Evolutionary conservation across 2,797 vertebrate species (phyloP).

Genomic region (Enteromius unitaeniatus): DNA sequence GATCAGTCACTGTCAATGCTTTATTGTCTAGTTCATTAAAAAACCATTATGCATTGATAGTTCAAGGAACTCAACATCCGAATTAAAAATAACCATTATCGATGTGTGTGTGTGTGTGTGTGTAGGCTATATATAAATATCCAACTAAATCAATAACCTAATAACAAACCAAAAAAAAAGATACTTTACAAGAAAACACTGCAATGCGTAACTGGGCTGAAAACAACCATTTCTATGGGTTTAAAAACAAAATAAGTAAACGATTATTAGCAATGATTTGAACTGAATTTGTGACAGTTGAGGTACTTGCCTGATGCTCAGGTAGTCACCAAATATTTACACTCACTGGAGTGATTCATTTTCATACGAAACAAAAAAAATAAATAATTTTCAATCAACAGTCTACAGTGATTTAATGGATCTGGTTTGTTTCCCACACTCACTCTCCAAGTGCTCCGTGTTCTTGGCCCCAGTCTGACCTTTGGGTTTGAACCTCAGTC

Average conservation of each 20-base stretch:
- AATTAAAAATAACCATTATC: neutral
- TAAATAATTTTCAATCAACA: neutral
- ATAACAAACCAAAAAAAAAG: neutral
- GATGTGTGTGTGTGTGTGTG: neutral
- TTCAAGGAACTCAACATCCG: neutral
- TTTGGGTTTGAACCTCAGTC: slow-evolving; percentile 46
- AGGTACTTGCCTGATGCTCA: neutral
- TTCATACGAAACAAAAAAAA: slow-evolving; percentile 2
- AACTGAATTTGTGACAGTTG: neutral
- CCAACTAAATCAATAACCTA: neutral
- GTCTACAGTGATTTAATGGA: slow-evolving; percentile 1
- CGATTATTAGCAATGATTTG: neutral
- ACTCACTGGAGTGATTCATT: neutral
- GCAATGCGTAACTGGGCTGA: neutral
- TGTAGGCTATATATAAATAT: neutral
- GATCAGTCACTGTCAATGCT: neutral
- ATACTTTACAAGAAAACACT: neutral
- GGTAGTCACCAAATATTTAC: neutral
- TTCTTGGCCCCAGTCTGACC: slow-evolving; percentile 47
- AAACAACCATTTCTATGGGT: neutral
- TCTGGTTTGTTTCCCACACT: slow-evolving; percentile 27
- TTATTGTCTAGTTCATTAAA: neutral
- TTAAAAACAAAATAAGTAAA: neutral
- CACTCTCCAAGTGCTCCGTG: neutral
- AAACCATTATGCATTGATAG: neutral